Evolutionary conservation across 2,888 invertebrate species (phyloP).

Genomic region (Candidula unifasciata): DNA sequence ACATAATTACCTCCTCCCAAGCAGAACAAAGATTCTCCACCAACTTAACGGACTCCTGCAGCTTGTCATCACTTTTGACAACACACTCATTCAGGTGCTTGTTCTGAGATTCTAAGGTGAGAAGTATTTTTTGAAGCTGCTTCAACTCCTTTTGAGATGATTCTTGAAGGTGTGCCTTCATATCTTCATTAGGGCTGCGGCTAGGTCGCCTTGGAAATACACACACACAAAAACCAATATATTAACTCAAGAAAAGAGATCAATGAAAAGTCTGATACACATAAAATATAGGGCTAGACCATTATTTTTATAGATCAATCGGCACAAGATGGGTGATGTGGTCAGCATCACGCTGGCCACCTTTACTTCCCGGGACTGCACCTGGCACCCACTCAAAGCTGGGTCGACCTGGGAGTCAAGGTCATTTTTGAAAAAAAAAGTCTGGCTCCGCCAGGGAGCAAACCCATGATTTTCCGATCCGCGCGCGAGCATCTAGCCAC

Average conservation of each 20-base stretch:
- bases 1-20: conserved; percentile 25
- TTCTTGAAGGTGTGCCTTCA: conserved; percentile 41
- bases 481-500: no score
- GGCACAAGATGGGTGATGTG: no score
- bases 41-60: conserved; percentile 14
- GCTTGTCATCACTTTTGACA: conserved; percentile 31
- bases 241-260: not conserved
- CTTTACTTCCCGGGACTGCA: no score
- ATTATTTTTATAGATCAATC: no score
- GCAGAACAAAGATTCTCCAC: not conserved
- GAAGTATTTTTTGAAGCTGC: conserved; percentile 35
- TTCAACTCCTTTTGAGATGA: conserved; percentile 25
- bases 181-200: conserved; percentile 40
- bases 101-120: conserved; percentile 41
- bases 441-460: no score
- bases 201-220: conserved; percentile 32
- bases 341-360: no score
- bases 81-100: conserved; percentile 43
- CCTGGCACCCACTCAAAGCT: no score
- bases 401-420: no score
- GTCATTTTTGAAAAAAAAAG: no score
- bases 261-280: no score
- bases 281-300: no score
- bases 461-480: no score
- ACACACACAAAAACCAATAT: not conserved